Evolutionary conservation across 2,113 vertebrate species (phyloP), one percentile per base, ranked within the genome.

Genomic region (Cichladusa arquata): DNA sequence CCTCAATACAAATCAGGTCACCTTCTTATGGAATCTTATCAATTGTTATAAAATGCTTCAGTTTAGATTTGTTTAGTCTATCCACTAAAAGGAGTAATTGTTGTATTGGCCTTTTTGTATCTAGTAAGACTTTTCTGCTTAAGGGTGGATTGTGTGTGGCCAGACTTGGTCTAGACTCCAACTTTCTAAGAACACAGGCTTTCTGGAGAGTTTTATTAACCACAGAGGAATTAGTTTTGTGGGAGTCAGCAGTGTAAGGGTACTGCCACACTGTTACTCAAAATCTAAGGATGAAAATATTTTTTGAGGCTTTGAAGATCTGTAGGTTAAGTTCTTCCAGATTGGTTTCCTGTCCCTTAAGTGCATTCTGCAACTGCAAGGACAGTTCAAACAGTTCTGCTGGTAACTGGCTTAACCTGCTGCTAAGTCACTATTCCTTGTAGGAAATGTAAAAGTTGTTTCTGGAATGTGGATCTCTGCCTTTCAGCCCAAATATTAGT

Each of bases 311-410:
- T 87, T 93, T 58, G n/a, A 73, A 45, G 33, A 31, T 81, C 54
- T 29, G 33, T 26, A 3, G 8, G 3, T 57, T 89, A 61, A 36
- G 6, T 56, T 71, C 33, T 78, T 85, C 20, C 12, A 56, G 36
- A 29, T 9, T 11, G 17, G 17, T 54, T 60, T 6, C 8, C 44
- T 15, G 22, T 33, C 82, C n/a, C 34, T 64, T 8, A 9, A 61
- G 11, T 0, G 0, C 29, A 12, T 78, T 74, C 29, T 71, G 38
- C 33, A 33, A 2, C 40, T 78, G 40, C 20, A n/a, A 36, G 45
- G 34, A 11, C 12, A 25, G 3, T 73, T 81, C 17, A 67, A 67
- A 8, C 23, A 19, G 14, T 50, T 79, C 12, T 26, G 25, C 44
- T 87, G 33, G 5, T 67, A 50, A 60, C 34, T 54, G 40, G 6